Percentiles rank a stretch among this genome's conserved stretches.
Evolutionary conservation across 2,888 invertebrate species (phyloP).

Genomic region (Malachius bipustulatus): DNA sequence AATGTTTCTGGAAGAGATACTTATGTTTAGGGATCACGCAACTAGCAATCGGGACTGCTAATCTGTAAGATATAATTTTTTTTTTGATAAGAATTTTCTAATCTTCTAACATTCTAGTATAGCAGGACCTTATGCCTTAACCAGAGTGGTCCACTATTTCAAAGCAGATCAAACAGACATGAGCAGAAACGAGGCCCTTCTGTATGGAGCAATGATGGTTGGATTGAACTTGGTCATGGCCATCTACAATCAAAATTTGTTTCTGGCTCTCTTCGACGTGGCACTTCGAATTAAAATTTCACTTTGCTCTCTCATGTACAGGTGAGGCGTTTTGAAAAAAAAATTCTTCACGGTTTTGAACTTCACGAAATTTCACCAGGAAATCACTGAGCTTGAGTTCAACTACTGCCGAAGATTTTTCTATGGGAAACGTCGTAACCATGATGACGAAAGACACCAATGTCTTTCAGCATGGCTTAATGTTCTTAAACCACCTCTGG

Average conservation of each 20-base stretch:
- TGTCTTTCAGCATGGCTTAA: slow-evolving; percentile 73
- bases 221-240: slow-evolving; percentile 58
- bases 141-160: slow-evolving; percentile 26
- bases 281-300: slow-evolving; percentile 73
- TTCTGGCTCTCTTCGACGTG: slow-evolving; percentile 69
- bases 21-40: slow-evolving; percentile 2
- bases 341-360: too few species aligned
- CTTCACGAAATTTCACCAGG: too few species aligned
- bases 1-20: neutral
- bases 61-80: neutral
- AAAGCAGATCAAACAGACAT: slow-evolving; percentile 20
- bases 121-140: slow-evolving; percentile 23
- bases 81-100: neutral
- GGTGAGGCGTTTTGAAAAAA: too few species aligned
- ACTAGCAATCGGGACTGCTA: neutral
- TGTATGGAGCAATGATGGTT: slow-evolving; percentile 61
- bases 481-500: slow-evolving; percentile 83
- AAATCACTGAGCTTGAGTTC: slow-evolving; percentile 38
- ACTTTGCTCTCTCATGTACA: slow-evolving; percentile 68
- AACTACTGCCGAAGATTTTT: slow-evolving; percentile 55
- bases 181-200: slow-evolving; percentile 43
- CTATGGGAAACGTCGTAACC: slow-evolving; percentile 61
- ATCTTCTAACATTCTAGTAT: slow-evolving; percentile 19
- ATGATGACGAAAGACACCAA: slow-evolving; percentile 87
- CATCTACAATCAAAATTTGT: slow-evolving; percentile 59